Conservation (phyloP, 2,797 vertebrate genomes). For the Florisuga fusca region DNA sequence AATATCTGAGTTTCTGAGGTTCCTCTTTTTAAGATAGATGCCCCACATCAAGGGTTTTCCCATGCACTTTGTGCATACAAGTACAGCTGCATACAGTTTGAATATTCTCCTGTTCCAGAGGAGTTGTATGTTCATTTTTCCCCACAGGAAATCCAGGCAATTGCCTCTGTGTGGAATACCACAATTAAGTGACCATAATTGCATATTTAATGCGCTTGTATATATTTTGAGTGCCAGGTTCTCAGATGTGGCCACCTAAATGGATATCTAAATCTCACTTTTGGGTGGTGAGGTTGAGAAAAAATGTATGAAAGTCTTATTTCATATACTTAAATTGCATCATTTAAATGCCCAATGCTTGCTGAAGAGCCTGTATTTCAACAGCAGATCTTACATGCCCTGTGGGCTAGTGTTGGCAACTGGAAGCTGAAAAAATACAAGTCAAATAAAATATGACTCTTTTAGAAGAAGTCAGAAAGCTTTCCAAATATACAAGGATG, state of each 20-base stretch:
- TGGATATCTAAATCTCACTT: constrained; percentile 42
- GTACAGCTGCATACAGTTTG: constrained; percentile 16
- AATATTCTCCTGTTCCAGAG: constrained; percentile 17
- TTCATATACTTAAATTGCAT: constrained; percentile 23
- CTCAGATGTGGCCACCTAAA: constrained; percentile 63
- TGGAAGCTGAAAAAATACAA: neutral
- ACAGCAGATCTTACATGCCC: neutral
- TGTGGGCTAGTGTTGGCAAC: neutral
- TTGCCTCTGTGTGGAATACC: constrained; percentile 45
- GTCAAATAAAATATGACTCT: neutral
- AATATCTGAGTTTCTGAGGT: constrained; percentile 36
- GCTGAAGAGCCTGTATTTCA: constrained; percentile 4
- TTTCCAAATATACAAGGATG: neutral
- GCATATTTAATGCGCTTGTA: constrained; percentile 40
- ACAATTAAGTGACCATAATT: constrained; percentile 65
- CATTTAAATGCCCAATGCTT: constrained; percentile 2
- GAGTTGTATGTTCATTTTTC: neutral
- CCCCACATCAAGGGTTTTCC: constrained; percentile 22
- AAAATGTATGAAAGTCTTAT: constrained; percentile 36
- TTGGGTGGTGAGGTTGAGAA: constrained; percentile 38
- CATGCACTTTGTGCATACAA: neutral
- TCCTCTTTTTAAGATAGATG: constrained; percentile 28
- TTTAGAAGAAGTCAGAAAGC: neutral
- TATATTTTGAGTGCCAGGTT: constrained; percentile 10
- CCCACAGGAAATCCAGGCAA: constrained; percentile 66